Percentiles rank a stretch among this genome's conserved stretches.
Evolutionary conservation across 2,113 vertebrate species (phyloP).

Genomic region (Dendrocopos noguchii): DNA sequence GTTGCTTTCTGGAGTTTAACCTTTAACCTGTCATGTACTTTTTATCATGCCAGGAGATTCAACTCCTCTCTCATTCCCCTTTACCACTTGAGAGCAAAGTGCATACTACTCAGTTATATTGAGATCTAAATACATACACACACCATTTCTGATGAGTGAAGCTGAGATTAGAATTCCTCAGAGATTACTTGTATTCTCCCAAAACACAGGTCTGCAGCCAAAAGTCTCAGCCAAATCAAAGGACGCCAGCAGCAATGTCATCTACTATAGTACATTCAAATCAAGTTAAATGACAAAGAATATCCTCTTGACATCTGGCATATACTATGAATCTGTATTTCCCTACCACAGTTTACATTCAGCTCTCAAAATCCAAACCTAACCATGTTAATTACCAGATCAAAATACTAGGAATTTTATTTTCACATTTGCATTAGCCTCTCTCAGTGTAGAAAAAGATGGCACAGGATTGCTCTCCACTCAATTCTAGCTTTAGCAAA

Average conservation of each 20-base stretch:
- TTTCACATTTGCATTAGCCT: not conserved
- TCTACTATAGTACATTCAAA: not conserved
- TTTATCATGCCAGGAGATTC: not conserved
- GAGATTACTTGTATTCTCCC: not conserved
- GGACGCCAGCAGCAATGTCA: not conserved
- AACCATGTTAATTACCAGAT: not conserved
- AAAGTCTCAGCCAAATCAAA: not conserved
- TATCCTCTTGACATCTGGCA: not conserved
- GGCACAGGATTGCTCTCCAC: not conserved
- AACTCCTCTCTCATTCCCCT: not conserved
- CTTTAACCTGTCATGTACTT: not conserved
- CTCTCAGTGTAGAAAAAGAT: not conserved
- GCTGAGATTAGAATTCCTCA: not conserved
- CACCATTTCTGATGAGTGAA: not conserved
- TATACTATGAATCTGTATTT: not conserved
- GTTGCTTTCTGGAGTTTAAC: not conserved
- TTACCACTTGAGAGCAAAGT: not conserved
- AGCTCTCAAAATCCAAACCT: not conserved
- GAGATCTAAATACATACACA: not conserved
- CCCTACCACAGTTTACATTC: not conserved
- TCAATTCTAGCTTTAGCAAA: not conserved
- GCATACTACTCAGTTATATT: not conserved
- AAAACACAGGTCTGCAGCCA: not conserved
- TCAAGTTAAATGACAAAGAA: not conserved
- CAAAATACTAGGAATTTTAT: not conserved